A percentile compares a stretch with the other conserved stretches of the same genome.
These are phyloP conservation scores for Chrysemys picta DNA, from an alignment of 2,113 vertebrate species.

Conservation along the genomic window DNA sequence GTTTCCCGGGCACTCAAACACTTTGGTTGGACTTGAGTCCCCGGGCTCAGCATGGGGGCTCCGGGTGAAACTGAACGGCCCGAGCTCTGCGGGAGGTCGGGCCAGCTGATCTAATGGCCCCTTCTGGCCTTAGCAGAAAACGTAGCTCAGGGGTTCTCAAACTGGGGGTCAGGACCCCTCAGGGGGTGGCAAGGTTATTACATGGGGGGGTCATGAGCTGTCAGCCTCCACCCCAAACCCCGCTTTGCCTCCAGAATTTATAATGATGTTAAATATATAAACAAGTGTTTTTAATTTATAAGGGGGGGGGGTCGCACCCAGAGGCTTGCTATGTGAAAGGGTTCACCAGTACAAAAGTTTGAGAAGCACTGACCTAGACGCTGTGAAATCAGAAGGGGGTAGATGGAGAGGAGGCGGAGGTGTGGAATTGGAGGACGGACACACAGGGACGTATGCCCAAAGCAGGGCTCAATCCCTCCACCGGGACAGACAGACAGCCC, in stretches of 20 bases:
- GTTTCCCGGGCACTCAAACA: not conserved
- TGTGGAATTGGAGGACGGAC: not conserved
- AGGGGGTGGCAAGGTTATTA: no score
- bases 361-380: not conserved
- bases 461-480: not conserved
- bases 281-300: no score
- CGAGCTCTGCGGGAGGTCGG: not conserved
- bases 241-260: no score
- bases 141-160: no score
- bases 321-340: no score
- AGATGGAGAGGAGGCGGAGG: not conserved
- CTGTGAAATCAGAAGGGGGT: not conserved
- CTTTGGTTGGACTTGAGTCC: not conserved
- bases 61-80: not conserved
- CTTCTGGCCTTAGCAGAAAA: not conserved
- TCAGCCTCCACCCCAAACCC: no score
- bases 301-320: no score
- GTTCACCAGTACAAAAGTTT: no score
- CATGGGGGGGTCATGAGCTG: no score
- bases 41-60: not conserved
- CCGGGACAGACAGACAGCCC: not conserved
- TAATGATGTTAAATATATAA: no score
- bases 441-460: not conserved
- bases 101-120: not conserved
- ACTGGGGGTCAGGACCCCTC: no score